Percentiles rank a stretch among this genome's conserved stretches.
Evolutionary conservation across 2,797 vertebrate species (phyloP).

Genomic region (Oreochromis mossambicus): DNA sequence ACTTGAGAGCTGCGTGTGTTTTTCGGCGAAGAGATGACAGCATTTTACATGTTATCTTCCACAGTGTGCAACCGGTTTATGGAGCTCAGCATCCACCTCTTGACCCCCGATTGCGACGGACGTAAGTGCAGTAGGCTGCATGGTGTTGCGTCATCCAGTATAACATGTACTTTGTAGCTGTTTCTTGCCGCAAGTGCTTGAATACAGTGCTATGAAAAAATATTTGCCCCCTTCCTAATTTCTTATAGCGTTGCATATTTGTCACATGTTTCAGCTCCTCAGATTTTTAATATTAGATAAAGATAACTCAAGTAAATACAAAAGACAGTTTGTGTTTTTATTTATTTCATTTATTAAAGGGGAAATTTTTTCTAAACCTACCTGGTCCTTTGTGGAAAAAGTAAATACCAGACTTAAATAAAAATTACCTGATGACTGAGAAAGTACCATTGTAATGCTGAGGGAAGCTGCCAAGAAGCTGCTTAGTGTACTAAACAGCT

Average conservation of each 20-base stretch:
- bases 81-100: constrained; percentile 97
- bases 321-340: not conserved
- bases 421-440: not conserved
- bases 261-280: not conserved
- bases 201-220: not conserved
- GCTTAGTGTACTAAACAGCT: not conserved
- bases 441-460: not conserved
- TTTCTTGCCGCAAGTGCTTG: not conserved
- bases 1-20: not conserved
- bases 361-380: not conserved
- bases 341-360: not conserved
- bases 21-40: constrained; percentile 15
- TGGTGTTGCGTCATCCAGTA: not conserved
- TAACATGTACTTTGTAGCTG: not conserved
- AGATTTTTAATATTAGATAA: not conserved
- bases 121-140: constrained; percentile 78
- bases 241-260: not conserved
- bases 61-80: constrained; percentile 93
- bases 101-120: constrained; percentile 86
- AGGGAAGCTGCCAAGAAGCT: not conserved
- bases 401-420: not conserved
- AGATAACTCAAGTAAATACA: not conserved
- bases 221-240: not conserved
- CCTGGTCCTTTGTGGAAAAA: not conserved
- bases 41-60: constrained; percentile 47